Evolutionary conservation across 2,888 invertebrate species (phyloP), one percentile per base, ranked within the genome.

Genomic region (Bembecia ichneumoniformis): DNA sequence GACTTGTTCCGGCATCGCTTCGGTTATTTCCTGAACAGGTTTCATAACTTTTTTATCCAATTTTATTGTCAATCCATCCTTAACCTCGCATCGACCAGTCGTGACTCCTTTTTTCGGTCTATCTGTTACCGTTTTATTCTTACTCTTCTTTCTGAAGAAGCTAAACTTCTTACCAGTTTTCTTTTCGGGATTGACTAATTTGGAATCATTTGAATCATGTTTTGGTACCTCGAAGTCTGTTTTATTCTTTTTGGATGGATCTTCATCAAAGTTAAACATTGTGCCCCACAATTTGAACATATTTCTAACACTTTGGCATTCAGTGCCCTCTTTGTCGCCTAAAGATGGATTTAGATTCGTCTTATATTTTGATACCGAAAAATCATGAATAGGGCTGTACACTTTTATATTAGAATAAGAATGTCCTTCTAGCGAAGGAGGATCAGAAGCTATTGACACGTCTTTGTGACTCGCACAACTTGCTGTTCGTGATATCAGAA

Each of bases 271-370:
- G 55, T 81, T 70, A 28, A 79, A 76, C 56, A 76, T 81, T 50
- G 77, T 77, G 0, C 78, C 75, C 82, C 81, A 82, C 36, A 80
- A 54, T 52, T 78, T 79, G 50, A 82, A 82, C 80, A 80, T 82
- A 2, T 72, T 75, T 62, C 73, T 74, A 1, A 74, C 79, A 3
- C 71, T 70, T 55, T 75, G 74, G 13, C 56, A 56, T 17, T 76
- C 74, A 47, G 63, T 67, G 4, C 73, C 72, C 0, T 64, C 57
- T 63, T n/a, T 55, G 54, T 55, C 51, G 11, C 3, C 16, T 14
- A 15, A 11, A 16, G 13, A 5, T 15, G 44, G 16, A 15, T 15
- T 16, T 44, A 15, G 3, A 2, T 15, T 11, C 3, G 4, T 15
- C 3, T 44, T 44, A 15, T 14, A 15, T 11, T 17, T 44, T 11